These are phyloP conservation scores for Platynereis dumerilii DNA, from an alignment of 2,888 invertebrate species.

Conservation along the genomic window DNA sequence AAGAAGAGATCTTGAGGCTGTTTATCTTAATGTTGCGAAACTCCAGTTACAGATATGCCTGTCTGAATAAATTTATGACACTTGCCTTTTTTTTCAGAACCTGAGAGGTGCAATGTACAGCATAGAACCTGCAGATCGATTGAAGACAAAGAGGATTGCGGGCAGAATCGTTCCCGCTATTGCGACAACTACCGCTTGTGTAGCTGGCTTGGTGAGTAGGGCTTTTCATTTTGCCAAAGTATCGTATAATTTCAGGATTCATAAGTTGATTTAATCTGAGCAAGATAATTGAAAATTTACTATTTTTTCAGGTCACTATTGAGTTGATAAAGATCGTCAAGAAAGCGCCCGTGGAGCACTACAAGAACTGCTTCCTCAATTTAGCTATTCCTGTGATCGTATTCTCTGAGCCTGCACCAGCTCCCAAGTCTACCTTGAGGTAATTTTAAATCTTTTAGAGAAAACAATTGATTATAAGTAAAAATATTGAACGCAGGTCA, in stretches of 20 bases:
- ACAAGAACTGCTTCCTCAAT: slow-evolving; percentile 61
- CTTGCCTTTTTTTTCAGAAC: slow-evolving; percentile 46
- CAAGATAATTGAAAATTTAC: background rate
- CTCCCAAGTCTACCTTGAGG: slow-evolving; percentile 49
- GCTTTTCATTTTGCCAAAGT: background rate
- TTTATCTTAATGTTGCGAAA: too few relatives aligned
- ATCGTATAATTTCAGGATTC: too few relatives aligned
- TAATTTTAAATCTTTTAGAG: slow-evolving; percentile 37
- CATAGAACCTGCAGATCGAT: slow-evolving; percentile 57
- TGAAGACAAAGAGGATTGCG: slow-evolving; percentile 62
- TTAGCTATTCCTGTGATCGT: slow-evolving; percentile 60
- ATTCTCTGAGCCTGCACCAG: slow-evolving; percentile 60
- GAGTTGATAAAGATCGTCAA: slow-evolving; percentile 58
- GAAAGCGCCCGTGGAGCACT: slow-evolving; percentile 45
- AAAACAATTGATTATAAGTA: slow-evolving; percentile 11
- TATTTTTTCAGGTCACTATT: slow-evolving; percentile 47
- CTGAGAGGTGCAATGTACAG: slow-evolving; percentile 61
- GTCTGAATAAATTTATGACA: too few relatives aligned
- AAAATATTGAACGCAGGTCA: background rate
- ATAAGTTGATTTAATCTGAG: too few relatives aligned
- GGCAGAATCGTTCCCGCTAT: slow-evolving; percentile 65
- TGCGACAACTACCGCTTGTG: slow-evolving; percentile 64
- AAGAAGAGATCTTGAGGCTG: too few relatives aligned
- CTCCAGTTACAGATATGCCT: too few relatives aligned
- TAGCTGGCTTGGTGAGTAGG: slow-evolving; percentile 61